Base-by-base conservation (phyloP, 2,113 vertebrate genomes). In the Syrmaticus mikado region DNA sequence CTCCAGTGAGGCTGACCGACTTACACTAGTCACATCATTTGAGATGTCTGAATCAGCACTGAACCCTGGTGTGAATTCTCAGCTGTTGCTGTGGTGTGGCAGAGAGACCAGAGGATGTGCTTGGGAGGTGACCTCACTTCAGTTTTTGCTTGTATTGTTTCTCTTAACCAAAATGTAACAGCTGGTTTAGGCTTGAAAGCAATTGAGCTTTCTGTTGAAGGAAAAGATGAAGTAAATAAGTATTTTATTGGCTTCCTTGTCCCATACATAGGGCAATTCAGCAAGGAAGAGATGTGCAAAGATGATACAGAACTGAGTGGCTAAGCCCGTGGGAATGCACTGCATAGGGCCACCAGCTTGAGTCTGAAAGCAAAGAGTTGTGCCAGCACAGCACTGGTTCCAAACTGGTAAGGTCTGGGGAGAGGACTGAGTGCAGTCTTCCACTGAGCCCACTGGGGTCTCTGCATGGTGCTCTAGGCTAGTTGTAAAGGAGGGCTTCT, bases 101-200 rank as follows among this genome's bases (percentile, higher is more conserved):
- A 21, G 17, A 53, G 67, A 83, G 79, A 21, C 58, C 74, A 58
- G 12, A 62, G 50, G 41, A 86, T 80, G 83, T 87, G 77, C 60
- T 60, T 91, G 77, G 55, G 58, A 48, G 38, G 30, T 85, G 92
- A 88, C 34, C 25, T 96, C 72, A 74, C 55, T 95, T 90, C 38
- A 71, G 17, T 34, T 88, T 60, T 88, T 8, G 0, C 40, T 82
- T 55, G 7, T 71, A 45, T 82, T 90, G 50, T 78, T 89, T 92
- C 87, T 79, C 43, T 76, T 89, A 87, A 82, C 46, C 32, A 34
- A 66, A 94, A 21, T 48, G 43, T 89, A 91, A 75, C 81, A 89
- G 53, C 67, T 89, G 75, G 30, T 48, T 95, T 84, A 65, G 62
- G 71, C 74, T 64, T 64, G 32, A 84, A 78, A 34, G 62, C 80